A percentile compares a stretch with the other conserved stretches of the same genome.
Evolutionary conservation across 2,888 invertebrate species (phyloP).

Genomic region (Mechanitis messenoides): DNA sequence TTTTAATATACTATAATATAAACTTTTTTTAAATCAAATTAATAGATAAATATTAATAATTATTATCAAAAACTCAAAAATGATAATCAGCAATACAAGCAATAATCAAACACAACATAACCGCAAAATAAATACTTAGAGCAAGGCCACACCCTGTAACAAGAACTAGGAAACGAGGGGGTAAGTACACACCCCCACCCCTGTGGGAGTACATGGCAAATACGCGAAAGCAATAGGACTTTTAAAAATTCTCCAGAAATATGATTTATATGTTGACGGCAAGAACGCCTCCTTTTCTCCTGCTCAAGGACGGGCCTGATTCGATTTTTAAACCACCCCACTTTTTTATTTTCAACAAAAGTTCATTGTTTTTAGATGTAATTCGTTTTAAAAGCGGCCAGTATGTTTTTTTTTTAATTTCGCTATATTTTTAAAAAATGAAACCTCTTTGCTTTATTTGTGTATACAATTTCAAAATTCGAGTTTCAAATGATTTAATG

Average conservation of each 20-base stretch:
- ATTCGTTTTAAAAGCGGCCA: slow-evolving; percentile 15
- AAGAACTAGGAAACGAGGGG: slow-evolving; percentile 75
- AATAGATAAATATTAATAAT: background rate
- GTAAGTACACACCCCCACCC: slow-evolving; percentile 70
- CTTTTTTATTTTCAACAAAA: slow-evolving; percentile 30
- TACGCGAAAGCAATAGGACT: slow-evolving; percentile 78
- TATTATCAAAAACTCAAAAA: background rate
- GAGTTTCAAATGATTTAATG: background rate
- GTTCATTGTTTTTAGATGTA: slow-evolving; percentile 36
- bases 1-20: too few species aligned
- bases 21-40: too few species aligned
- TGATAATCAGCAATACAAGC: background rate
- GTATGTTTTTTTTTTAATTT: slow-evolving; percentile 19
- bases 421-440: slow-evolving; percentile 15
- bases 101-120: slow-evolving; percentile 9
- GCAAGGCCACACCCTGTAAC: slow-evolving; percentile 48
- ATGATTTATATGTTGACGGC: slow-evolving; percentile 78
- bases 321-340: slow-evolving; percentile 74
- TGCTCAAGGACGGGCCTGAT: slow-evolving; percentile 72
- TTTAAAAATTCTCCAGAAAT: slow-evolving; percentile 78
- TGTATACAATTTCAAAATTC: too few species aligned
- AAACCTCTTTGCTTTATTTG: background rate
- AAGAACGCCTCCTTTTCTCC: slow-evolving; percentile 62
- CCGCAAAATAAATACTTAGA: slow-evolving; percentile 21
- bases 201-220: slow-evolving; percentile 75